Evolutionary conservation across 2,113 vertebrate species (phyloP), one percentile per base, ranked within the genome.

Genomic region (Prionailurus viverrinus): DNA sequence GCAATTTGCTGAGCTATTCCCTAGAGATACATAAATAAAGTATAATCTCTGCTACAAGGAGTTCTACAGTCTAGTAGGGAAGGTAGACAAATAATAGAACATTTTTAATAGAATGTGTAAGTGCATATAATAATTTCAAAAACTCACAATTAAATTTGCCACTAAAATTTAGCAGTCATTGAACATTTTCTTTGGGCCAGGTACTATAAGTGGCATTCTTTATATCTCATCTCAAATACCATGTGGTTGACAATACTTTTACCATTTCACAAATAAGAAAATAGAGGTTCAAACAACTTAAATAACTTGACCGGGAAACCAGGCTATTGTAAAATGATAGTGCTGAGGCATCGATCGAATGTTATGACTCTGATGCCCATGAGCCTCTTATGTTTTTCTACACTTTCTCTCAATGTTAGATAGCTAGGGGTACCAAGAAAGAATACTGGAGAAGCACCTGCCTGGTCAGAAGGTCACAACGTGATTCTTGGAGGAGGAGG

Each of bases 101-200:
- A 78, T 58, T 90, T 96, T 63, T 18, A 61, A 83, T 82, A 63
- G 55, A 93, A 61, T 86, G 2, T 39, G 7, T 53, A 55, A 63
- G 5, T 61, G 33, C 9, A 51, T 23, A 14, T 18, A 63, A 81
- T 39, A 61, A 91, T 45, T 93, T 91, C 21, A 18, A 87, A 96
- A 93, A 33, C 76, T 81, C 7, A 27, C 45, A 71, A 23, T 53
- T 89, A 21, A 79, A 29, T 74, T 89, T 71, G 27, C 4, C 5
- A 82, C 92, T 89, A 81, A 94, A 92, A 97, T 5, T 89, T 92
- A 85, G 41, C 7, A 85, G 33, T 36, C 48, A 65, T 10, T 97
- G 68, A 90, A 86, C 65, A 0, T 45, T 91, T 95, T 66, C n/a
- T 48, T 97, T 91, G 76, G 10, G 8, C 1, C 18, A 36, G 4